Base-by-base conservation (phyloP, 2,888 invertebrate species). In the Scaptomyza flava region DNA sequence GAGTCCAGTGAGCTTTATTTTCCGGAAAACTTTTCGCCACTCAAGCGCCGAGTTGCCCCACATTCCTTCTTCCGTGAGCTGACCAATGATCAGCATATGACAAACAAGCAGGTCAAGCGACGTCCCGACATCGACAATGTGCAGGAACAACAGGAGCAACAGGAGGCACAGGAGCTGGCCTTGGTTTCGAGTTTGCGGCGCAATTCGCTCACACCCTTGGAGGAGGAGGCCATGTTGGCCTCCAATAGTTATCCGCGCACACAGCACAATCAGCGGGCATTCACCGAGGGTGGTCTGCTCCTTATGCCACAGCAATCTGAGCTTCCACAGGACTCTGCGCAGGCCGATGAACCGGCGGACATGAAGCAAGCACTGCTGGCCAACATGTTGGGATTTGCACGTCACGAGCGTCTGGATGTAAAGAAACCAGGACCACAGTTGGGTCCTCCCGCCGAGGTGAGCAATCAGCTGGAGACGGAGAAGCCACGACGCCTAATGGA, bases 371-470 rank as follows among this genome's bases (percentile, higher is more conserved):
- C 82, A 9, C 58, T 90, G 4, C 91, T 95, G 90, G 93, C 93
- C 36, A 94, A 94, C 91, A 94, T 94, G 93, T 93, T 94, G 92
- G 97, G 96, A 72, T 98, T 98, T 93, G 96, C 96, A 85, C 94
- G 98, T 87, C 95, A 96, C 84, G 98, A 98, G 93, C 94, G 98
- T 88, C 94, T 97, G 76, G 98, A 98, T 93, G 98, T 98, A 53
- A 98, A 98, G 93, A 98, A 98, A 93, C 98, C 98, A n/a, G 98
- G 98, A 64, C 98, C 98, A 52, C 95, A 94, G 66, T 95, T 91
- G 43, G 91, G 91, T 17, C 91, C 91, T n/a, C 92, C 87, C 12
- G 54, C 69, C 0, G 81, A 84, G 46, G 59, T 52, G 46, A 69
- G n/a, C 52, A 75, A 60, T 27, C 84, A 86, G 30, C 56, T 76